A percentile compares a stretch with the other conserved stretches of the same genome.
phyloP scores from a whole-genome alignment of 2,797 vertebrate species.

The Heliangelus exortis region DNA sequence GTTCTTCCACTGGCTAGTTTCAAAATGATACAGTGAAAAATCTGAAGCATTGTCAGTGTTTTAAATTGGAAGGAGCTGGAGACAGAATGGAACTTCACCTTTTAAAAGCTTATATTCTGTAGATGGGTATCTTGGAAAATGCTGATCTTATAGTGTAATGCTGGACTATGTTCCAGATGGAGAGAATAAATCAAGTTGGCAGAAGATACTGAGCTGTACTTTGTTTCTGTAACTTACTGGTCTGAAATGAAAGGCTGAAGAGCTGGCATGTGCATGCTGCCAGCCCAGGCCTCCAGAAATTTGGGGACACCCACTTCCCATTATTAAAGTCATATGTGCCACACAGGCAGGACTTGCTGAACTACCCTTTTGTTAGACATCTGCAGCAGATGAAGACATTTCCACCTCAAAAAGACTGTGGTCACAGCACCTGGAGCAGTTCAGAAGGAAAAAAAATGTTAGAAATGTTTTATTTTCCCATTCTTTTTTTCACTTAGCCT shows the following conservation, averaged over 20 bases:
- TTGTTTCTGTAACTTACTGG: neutral
- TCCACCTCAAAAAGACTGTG: neutral
- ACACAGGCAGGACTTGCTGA: neutral
- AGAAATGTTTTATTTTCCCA: neutral
- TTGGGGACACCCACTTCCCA: neutral
- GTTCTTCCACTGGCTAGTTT: neutral
- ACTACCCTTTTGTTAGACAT: neutral
- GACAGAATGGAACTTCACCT: neutral
- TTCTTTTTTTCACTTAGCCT: neutral
- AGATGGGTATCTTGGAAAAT: conserved; percentile 40
- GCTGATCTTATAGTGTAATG: neutral
- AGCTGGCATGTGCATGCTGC: neutral
- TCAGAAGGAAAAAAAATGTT: neutral
- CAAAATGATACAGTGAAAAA: neutral
- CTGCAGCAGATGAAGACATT: neutral
- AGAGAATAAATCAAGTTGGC: conserved; percentile 52
- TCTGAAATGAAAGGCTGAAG: neutral
- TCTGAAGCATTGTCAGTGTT: neutral
- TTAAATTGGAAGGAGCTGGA: neutral
- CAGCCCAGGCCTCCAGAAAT: neutral
- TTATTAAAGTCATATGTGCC: neutral
- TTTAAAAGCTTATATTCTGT: conserved; percentile 18
- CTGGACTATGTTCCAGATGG: conserved; percentile 28
- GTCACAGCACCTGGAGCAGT: neutral
- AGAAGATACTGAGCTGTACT: neutral